phyloP scores from a whole-genome alignment of 1,140 invertebrate genomes.

The Diabrotica virgifera region DNA sequence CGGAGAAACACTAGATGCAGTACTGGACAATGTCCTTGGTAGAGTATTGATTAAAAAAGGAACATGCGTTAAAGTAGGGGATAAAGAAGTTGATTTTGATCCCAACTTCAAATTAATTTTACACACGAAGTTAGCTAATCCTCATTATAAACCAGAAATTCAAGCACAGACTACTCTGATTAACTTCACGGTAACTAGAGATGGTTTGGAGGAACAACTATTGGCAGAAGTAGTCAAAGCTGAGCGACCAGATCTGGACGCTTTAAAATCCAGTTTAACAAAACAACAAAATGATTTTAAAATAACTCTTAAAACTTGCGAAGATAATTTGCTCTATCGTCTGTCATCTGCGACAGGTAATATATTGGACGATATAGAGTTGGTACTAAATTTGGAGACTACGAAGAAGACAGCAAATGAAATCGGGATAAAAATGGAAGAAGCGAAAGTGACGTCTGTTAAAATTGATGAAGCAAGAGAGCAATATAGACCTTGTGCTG shows the following conservation, averaged over 20 bases:
- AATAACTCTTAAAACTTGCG: constrained; percentile 85
- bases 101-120: constrained; percentile 80
- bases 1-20: constrained; percentile 83
- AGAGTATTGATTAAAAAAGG: constrained; percentile 84
- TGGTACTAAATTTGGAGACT: constrained; percentile 90
- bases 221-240: constrained; percentile 91
- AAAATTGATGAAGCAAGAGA: constrained; percentile 91
- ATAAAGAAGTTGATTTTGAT: constrained; percentile 89
- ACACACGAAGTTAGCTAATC: constrained; percentile 92
- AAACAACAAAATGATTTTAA: constrained; percentile 94
- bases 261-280: constrained; percentile 61
- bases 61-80: constrained; percentile 74
- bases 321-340: constrained; percentile 83
- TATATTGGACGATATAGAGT: constrained; percentile 83
- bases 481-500: constrained; percentile 81
- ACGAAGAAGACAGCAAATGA: constrained; percentile 91
- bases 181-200: constrained; percentile 91
- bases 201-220: constrained; percentile 89
- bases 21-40: constrained; percentile 85
- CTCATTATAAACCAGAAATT: constrained; percentile 95
- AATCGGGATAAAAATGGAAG: constrained; percentile 80
- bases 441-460: constrained; percentile 79
- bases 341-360: constrained; percentile 86
- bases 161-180: constrained; percentile 94
- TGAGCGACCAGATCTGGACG: constrained; percentile 88